Base-by-base conservation (phyloP, 1,140 invertebrate genomes). In the Danaus plexippus region DNA sequence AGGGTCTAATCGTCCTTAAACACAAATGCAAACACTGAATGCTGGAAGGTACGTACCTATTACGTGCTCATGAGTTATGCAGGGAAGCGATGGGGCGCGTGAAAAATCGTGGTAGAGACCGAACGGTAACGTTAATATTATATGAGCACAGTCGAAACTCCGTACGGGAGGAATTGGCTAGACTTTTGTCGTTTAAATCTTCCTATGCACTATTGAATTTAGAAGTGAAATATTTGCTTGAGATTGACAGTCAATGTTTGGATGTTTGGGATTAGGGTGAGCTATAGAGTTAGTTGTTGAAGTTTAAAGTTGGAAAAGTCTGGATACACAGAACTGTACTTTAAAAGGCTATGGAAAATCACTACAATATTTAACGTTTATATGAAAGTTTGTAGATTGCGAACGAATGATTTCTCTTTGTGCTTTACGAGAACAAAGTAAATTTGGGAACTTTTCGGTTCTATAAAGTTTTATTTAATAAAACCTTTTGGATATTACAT, bases 21-120 rank as follows among this genome's bases (percentile, higher is more conserved):
- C 59, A 65, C 66, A 73, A 68, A 74, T 77, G 77, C 75, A 77
- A 75, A 83, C 66, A 67, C 48, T 60, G 75, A 74, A 79, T 76
- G 77, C 72, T 75, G 65, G 75, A 71, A 67, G 22, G 22, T 32
- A 32, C 59, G 71, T 76, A 72, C 65, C 77, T 82, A 87, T 80
- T 84, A 80, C 70, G 69, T 67, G 54, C 73, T 85, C 78, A 85
- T 82, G 67, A 80, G 73, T 80, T 75, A 87, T 84, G 78, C 76
- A 82, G 64, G 62, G 69, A 72, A 71, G 73, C 75, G 77, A 64
- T 65, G 69, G 73, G 71, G 60, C 68, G 74, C 74, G 78, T 77
- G 75, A 86, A 83, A 82, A 83, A 77, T 72, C 73, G 71, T 69
- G 66, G 70, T 64, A 57, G 63, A 66, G 62, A 65, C 58, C 60